These are phyloP conservation scores for Anguilla anguilla DNA, from an alignment of 2,797 vertebrate species.

Conservation along the genomic window DNA sequence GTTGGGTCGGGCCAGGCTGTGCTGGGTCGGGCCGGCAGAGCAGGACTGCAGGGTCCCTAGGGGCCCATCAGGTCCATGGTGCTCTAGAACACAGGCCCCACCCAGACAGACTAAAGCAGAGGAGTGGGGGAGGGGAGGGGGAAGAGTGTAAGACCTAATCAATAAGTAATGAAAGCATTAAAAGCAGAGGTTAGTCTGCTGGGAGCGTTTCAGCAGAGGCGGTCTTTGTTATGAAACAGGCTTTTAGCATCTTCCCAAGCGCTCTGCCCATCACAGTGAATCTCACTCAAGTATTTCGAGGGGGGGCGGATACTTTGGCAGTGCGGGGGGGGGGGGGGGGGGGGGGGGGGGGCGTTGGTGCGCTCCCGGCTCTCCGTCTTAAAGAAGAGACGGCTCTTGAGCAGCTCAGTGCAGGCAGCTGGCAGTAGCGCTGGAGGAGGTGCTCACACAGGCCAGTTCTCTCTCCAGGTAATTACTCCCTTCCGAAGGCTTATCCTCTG, in stretches of 20 bases:
- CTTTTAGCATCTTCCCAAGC: slow-evolving; percentile 64
- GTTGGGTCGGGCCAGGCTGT: too few relatives aligned
- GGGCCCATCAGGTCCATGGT: neutral
- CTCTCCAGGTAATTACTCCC: slow-evolving; percentile 85
- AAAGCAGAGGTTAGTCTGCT: slow-evolving; percentile 55
- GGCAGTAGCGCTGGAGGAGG: slow-evolving; percentile 33
- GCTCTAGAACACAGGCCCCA: neutral
- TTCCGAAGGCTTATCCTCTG: slow-evolving; percentile 87
- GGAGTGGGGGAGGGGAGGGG: slow-evolving; percentile 27
- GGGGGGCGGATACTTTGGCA: slow-evolving; percentile 24
- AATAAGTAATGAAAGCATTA: slow-evolving; percentile 69
- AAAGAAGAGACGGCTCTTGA: slow-evolving; percentile 54
- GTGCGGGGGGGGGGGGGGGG: slow-evolving; percentile 32
- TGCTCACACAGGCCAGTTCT: neutral
- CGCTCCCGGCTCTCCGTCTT: slow-evolving; percentile 56
- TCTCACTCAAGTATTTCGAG: slow-evolving; percentile 62
- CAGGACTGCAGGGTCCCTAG: neutral
- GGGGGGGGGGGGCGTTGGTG: slow-evolving; percentile 37
- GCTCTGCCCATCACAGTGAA: slow-evolving; percentile 65
- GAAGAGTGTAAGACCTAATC: slow-evolving; percentile 48
- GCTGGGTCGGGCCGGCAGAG: too few relatives aligned
- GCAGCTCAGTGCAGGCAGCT: slow-evolving; percentile 55
- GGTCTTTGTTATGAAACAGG: slow-evolving; percentile 47
- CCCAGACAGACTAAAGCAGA: neutral
- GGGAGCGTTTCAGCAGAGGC: slow-evolving; percentile 26